Conservation (phyloP, 2,888 invertebrate genomes). For the Thereva nobilitata region DNA sequence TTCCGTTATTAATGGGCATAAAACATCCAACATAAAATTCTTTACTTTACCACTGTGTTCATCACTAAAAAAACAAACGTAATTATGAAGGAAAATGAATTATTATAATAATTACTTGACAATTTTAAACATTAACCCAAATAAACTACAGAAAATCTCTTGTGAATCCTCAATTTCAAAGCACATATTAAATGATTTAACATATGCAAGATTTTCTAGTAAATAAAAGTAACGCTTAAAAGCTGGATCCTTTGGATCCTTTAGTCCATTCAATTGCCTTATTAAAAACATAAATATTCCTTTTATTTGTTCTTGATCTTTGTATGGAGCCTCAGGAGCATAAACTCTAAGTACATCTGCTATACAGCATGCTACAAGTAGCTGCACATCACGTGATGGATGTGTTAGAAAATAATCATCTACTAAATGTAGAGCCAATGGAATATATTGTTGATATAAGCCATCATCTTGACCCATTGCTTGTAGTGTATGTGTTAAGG, state of each 20-base stretch:
- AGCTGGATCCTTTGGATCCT: constrained; percentile 95
- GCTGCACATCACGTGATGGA: constrained; percentile 87
- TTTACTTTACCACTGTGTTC: constrained; percentile 96
- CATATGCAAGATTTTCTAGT: constrained; percentile 94
- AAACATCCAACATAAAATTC: constrained; percentile 94
- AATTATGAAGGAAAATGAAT: constrained; percentile 6
- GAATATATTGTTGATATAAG: constrained; percentile 88
- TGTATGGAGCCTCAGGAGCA: constrained; percentile 97
- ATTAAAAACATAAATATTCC: constrained; percentile 92
- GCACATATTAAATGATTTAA: constrained; percentile 98
- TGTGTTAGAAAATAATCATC: constrained; percentile 92
- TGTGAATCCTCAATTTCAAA: constrained; percentile 97
- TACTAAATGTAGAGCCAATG: constrained; percentile 88
- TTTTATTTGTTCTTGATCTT: constrained; percentile 91
- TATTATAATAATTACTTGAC: constrained; percentile 77
- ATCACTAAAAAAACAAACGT: constrained; percentile 64
- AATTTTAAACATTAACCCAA: constrained; percentile 92
- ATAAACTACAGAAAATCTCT: constrained; percentile 92
- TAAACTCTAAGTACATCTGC: constrained; percentile 96
- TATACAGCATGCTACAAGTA: constrained; percentile 95
- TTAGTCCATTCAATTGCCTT: constrained; percentile 88
- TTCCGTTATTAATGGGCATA: constrained; percentile 92
- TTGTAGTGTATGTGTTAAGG: constrained; percentile 90
- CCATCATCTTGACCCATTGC: constrained; percentile 97
- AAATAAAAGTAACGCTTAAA: constrained; percentile 98